Conservation (phyloP, 2,797 vertebrate species). For the Malurus leucopterus region DNA sequence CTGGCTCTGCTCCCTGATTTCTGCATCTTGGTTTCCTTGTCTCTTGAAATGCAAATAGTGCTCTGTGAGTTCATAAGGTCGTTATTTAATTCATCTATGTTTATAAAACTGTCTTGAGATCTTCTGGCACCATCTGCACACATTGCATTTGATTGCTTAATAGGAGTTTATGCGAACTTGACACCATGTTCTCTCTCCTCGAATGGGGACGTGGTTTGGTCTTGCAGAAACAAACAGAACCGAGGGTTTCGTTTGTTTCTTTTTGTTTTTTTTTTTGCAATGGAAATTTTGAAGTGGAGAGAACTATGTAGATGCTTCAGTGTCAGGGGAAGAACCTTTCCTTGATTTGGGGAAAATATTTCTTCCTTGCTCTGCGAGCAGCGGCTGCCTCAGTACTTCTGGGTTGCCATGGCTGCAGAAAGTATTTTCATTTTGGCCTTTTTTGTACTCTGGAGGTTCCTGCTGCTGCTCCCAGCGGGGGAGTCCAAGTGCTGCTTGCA, state of each 20-base stretch:
- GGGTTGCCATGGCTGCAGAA: slow-evolving; percentile 22
- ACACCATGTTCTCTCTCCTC: slow-evolving; percentile 27
- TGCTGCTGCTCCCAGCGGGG: background rate
- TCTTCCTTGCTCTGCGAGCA: background rate
- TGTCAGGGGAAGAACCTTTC: background rate
- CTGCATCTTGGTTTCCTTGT: slow-evolving; percentile 28
- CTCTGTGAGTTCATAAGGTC: slow-evolving; percentile 38
- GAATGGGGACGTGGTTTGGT: background rate
- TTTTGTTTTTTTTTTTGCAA: background rate
- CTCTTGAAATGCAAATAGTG: slow-evolving; percentile 53
- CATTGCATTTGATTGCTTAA: slow-evolving; percentile 51
- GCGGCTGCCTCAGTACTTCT: background rate
- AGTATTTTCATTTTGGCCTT: slow-evolving; percentile 26
- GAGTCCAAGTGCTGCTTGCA: background rate
- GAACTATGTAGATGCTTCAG: background rate
- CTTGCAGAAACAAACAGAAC: slow-evolving; percentile 34
- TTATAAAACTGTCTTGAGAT: slow-evolving; percentile 51
- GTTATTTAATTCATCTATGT: slow-evolving; percentile 50
- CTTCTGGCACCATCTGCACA: slow-evolving; percentile 37
- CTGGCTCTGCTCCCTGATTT: slow-evolving; percentile 36
- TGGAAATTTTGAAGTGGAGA: slow-evolving; percentile 28
- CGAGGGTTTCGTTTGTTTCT: background rate
- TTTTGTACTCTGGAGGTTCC: background rate
- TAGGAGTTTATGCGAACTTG: slow-evolving; percentile 41
- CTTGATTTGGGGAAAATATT: background rate